Base-by-base conservation (phyloP, 2,113 vertebrate species). In the Pogonocichla stellata region DNA sequence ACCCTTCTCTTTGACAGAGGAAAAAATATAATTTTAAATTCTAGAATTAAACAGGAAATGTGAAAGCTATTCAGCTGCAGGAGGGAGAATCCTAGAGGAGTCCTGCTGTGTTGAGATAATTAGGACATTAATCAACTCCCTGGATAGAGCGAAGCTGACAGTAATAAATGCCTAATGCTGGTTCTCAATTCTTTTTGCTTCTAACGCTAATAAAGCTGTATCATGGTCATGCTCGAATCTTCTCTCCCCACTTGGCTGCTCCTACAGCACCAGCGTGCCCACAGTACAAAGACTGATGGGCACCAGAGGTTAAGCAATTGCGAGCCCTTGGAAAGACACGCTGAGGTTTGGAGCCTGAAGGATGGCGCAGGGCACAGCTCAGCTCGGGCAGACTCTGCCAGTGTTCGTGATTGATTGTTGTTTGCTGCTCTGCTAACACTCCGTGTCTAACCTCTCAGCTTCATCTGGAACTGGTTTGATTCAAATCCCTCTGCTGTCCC, bases 71-170 rank as follows among this genome's bases (percentile, higher is more conserved):
- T 88, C 62, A 93, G 47, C 93, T 80, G 92, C 85, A 90, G 90
- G 87, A 90, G 78, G 38, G 74, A 94, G 51, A 91, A 92, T 91
- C 70, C 90, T 91, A 58, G 85, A 86, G 87, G 67, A 95, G 80
- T 57, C 94, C 75, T 90, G 79, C 90, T 95, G 94, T 86, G 71
- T 36, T 90, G 71, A 83, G 81, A 94, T 96, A 96, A 96, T 96
- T 96, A 94, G 64, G 38, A 58, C 74, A 96, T 96, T 95, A 88
- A 96, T 97, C 95, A 88, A 77, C 51, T 95, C 87, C 62, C 66
- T 83, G 71, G 81, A 94, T 94, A 86, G 62, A 86, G 38, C 0
- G 0, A 95, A 90, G n/a, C 24, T 77, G 84, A 94, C 58, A 56
- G 80, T 94, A 81, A 88, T 87, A 96, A 97, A 86, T 66, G 58